Evolutionary conservation across 2,888 invertebrate species (phyloP).

Genomic region (Buathra laborator): DNA sequence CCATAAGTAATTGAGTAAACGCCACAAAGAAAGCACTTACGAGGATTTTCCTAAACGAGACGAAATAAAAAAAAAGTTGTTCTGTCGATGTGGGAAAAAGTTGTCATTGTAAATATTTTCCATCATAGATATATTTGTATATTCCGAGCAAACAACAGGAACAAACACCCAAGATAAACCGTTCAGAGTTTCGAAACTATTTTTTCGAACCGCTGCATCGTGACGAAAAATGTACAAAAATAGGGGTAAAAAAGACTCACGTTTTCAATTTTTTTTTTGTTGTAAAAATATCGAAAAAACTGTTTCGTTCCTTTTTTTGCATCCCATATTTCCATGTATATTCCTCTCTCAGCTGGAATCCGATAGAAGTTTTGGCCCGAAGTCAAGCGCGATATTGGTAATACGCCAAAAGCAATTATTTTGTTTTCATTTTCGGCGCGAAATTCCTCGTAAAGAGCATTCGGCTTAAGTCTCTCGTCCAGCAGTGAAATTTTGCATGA

Average conservation of each 20-base stretch:
- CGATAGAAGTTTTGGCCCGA: not conserved
- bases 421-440: not conserved
- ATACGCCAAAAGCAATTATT: not conserved
- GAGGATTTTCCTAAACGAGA: too few species aligned
- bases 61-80: too few species aligned
- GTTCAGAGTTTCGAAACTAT: too few species aligned
- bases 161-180: too few species aligned
- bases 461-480: not conserved
- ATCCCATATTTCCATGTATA: not conserved
- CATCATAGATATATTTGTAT: too few species aligned
- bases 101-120: too few species aligned
- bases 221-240: too few species aligned
- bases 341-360: not conserved
- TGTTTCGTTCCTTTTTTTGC: not conserved
- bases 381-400: not conserved
- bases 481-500: not conserved
- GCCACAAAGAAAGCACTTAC: too few species aligned
- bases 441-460: not conserved
- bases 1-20: too few species aligned
- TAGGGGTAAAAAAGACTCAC: not conserved
- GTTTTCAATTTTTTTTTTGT: not conserved
- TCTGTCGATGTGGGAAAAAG: too few species aligned
- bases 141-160: too few species aligned
- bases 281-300: not conserved
- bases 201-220: too few species aligned